Evolutionary conservation across 2,888 invertebrate species (phyloP), one percentile per base, ranked within the genome.

Genomic region (Caenorhabditis becei): DNA sequence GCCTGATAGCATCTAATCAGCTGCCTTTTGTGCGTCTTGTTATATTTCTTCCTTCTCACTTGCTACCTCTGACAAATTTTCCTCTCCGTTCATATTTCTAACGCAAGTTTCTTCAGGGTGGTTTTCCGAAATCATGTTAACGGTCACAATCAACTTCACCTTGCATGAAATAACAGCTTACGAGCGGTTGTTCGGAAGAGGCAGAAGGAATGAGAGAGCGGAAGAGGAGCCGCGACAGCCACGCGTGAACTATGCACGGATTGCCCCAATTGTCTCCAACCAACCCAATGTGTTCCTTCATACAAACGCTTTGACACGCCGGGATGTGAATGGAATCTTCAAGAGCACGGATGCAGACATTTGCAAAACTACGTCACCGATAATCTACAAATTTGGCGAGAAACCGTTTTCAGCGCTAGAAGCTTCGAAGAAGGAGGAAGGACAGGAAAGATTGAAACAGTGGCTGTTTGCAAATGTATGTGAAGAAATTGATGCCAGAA

Each of bases 371-470:
- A 3, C 7, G 7, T 1, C 51, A 8, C 51, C 56, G 3, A 35
- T 56, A 5, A 16, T 18, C 18, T 56, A 56, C 11, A 28, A 32
- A 3, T 56, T 56, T 20, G 56, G 56, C 4, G 28, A 56, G 32
- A 56, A 18, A 56, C 56, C 56, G 20, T 56, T 56, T 10, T 10
- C 18, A n/a, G 56, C 56, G 1, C 35, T 56, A 4, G 35, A 28
- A 2, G 56, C 35, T 8, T 32, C 56, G 10, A 32, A 20, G 10
- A 56, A 56, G 0, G 28, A 0, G 1, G 56, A 32, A 20, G 35
- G 28, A 1, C 47, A 41, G 8, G 11, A 11, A 47, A 47, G 47
- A 47, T 18, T 41, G 41, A 7, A 16, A 14, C 14, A 16, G 14
- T 41, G 41, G 54, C 14, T 26, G n/a, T n/a, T n/a, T 3, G 16